A percentile compares a stretch with the other conserved stretches of the same genome.
Evolutionary conservation across 2,113 vertebrate genomes (phyloP).

Genomic region (Embiotoca jacksoni): DNA sequence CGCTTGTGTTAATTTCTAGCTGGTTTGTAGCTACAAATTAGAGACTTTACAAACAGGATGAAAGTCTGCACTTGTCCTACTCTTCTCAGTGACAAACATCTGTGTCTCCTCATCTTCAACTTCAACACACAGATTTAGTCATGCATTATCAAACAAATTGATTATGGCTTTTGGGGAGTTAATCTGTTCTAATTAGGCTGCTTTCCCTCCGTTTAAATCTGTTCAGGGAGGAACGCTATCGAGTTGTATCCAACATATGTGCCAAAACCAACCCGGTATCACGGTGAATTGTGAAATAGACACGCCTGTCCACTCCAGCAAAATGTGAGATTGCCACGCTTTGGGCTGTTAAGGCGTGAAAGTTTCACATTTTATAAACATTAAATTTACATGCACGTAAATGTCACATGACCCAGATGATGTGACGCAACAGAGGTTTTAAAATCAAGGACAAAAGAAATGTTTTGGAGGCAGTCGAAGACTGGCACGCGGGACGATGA

Average conservation of each 20-base stretch:
- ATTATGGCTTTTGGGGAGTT: not conserved
- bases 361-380: too few species aligned
- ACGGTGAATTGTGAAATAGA: too few species aligned
- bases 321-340: too few species aligned
- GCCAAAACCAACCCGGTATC: not conserved
- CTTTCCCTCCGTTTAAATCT: constrained; percentile 5
- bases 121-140: constrained; percentile 20
- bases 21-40: not conserved
- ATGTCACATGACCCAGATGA: too few species aligned
- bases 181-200: constrained; percentile 13
- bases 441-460: too few species aligned
- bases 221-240: not conserved
- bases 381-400: too few species aligned
- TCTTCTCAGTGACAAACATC: constrained; percentile 33
- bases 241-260: not conserved
- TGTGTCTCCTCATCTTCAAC: constrained; percentile 19
- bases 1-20: constrained; percentile 9
- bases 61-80: constrained; percentile 19
- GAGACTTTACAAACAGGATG: not conserved
- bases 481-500: too few species aligned
- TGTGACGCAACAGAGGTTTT: too few species aligned
- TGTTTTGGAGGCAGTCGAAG: too few species aligned
- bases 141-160: constrained; percentile 23
- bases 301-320: too few species aligned
- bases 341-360: too few species aligned